Conservation (phyloP, 2,888 invertebrate species). For the Pyrgus malvae region DNA sequence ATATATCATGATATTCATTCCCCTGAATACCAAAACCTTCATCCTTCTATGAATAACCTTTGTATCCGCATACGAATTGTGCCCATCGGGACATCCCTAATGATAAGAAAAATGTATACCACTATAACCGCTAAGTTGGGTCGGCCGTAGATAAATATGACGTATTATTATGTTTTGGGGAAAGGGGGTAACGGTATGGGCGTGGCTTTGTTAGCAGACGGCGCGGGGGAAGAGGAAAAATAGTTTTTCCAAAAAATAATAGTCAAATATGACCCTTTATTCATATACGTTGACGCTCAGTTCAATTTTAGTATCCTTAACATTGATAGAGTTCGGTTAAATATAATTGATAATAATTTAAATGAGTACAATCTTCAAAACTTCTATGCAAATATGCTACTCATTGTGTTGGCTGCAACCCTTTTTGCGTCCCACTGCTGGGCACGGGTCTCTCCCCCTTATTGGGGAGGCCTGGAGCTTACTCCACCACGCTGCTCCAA, state of each 20-base stretch:
- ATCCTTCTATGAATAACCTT: background rate
- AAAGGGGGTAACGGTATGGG: slow-evolving; percentile 40
- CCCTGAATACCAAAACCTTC: background rate
- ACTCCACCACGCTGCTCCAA: too few relatives aligned
- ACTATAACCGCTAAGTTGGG: slow-evolving; percentile 40
- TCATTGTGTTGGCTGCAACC: too few relatives aligned
- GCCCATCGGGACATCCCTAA: slow-evolving; percentile 25
- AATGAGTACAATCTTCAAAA: too few relatives aligned
- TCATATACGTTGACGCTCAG: too few relatives aligned
- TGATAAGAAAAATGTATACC: slow-evolving; percentile 43
- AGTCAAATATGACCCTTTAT: too few relatives aligned
- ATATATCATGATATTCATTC: background rate
- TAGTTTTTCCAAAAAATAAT: background rate
- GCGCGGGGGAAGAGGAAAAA: slow-evolving; percentile 27
- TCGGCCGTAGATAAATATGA: slow-evolving; percentile 54
- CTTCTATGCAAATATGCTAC: too few relatives aligned
- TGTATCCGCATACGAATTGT: slow-evolving; percentile 8
- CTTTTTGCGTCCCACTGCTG: too few relatives aligned
- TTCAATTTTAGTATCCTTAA: too few relatives aligned
- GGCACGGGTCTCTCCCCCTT: too few relatives aligned
- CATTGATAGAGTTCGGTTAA: too few relatives aligned
- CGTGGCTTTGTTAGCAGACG: slow-evolving; percentile 26
- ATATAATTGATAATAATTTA: too few relatives aligned
- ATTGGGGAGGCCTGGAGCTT: too few relatives aligned
- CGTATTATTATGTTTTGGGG: slow-evolving; percentile 53